Base-by-base conservation (phyloP, 1,140 invertebrate species). In the Whitmania pigra region DNA sequence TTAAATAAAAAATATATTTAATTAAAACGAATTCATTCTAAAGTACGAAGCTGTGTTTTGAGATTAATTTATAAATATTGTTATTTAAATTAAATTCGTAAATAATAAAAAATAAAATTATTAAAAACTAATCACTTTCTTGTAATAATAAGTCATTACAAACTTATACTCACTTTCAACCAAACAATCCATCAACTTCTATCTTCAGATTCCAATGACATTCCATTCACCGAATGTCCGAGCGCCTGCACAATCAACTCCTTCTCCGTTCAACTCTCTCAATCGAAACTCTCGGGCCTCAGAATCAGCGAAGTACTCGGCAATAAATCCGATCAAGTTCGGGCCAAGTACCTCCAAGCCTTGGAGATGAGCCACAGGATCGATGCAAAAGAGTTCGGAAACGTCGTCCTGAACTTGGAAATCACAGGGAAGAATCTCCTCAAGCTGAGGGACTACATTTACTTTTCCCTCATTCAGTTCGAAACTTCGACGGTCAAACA, bases 211-310 rank as follows among this genome's bases (percentile, higher is more conserved):
- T 25, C 22, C 11, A 63, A 63, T 18, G 11, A 63, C 57, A 63
- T 63, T 1, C n/a, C 27, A 15, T 68, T 36, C 36, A 22, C 69
- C 43, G 18, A 36, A 25, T 70, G 69, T 53, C 69, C 69, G 25
- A 36, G 22, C 22, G 69, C 69, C 69, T 70, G 69, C 69, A 70
- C 40, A 29, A 70, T 53, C 6, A 70, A 53, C 69, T 49, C 69
- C 69, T 70, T 49, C 69, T 25, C 69, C 5, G 69, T 70, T 27
- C 36, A 70, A 53, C 31, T 70, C 17, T 70, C 69, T 11, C 69
- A 70, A 25, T 36, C 69, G 4, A 36, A 70, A 53, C 36, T 70
- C 13, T 49, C 69, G 0, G 69, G 43, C n/a, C 69, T 70, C 17
- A 25, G 29, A 18, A 29, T 53, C 40, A 54, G 29, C 29, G 49